phyloP scores from a whole-genome alignment of 2,888 invertebrate species.

The Opisthograptis luteolata region DNA sequence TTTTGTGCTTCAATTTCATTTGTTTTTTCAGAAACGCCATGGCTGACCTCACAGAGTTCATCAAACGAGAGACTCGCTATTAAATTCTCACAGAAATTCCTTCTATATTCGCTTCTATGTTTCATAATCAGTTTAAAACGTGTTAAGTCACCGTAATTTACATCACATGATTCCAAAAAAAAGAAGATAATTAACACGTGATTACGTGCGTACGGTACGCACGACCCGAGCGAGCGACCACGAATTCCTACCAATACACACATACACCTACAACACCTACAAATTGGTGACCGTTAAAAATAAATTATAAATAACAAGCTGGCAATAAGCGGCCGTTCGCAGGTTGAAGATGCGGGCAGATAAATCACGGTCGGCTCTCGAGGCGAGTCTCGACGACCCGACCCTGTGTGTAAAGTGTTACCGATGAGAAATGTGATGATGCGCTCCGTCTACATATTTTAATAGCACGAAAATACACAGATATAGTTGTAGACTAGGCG shows the following conservation, averaged over 20 bases:
- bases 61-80: not conserved
- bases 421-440: constrained; percentile 68
- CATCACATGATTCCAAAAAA: constrained; percentile 37
- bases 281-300: constrained; percentile 82
- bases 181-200: constrained; percentile 50
- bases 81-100: constrained; percentile 7
- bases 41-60: not conserved
- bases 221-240: constrained; percentile 46
- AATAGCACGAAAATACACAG: constrained; percentile 49
- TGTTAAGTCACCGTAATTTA: constrained; percentile 38
- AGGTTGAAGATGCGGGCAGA: constrained; percentile 79
- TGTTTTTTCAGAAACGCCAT: not conserved
- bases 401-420: constrained; percentile 64
- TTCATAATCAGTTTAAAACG: constrained; percentile 18
- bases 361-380: constrained; percentile 70
- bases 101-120: constrained; percentile 4
- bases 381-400: constrained; percentile 49
- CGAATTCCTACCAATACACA: constrained; percentile 48
- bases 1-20: not conserved
- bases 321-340: constrained; percentile 81
- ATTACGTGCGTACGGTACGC: constrained; percentile 43
- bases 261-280: constrained; percentile 61
- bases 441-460: constrained; percentile 55
- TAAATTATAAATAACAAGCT: constrained; percentile 83
- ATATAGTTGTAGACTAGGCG: constrained; percentile 34